These are phyloP conservation scores for Oreochromis niloticus DNA, from an alignment of 2,113 vertebrate genomes.

Conservation along the genomic window DNA sequence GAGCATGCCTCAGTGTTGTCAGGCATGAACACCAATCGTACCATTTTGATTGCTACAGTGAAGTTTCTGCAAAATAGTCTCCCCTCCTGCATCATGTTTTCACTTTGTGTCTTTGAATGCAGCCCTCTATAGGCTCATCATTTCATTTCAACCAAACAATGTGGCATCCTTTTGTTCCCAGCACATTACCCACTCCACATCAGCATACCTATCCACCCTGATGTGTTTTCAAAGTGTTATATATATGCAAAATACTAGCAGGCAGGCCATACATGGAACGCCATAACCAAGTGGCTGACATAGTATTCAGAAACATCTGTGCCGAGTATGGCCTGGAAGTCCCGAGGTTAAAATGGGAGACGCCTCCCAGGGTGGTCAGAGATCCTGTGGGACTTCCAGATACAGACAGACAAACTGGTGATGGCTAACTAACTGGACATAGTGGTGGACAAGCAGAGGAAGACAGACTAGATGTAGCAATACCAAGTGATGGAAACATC, in stretches of 20 bases:
- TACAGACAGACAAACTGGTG: neutral
- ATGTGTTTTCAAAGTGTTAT: neutral
- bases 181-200: neutral
- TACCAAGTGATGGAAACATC: neutral
- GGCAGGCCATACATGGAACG: neutral
- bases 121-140: neutral
- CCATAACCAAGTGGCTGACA: neutral
- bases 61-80: neutral
- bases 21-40: neutral
- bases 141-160: neutral
- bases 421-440: neutral
- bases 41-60: neutral
- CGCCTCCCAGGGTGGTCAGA: neutral
- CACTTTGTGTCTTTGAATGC: neutral
- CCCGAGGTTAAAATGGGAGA: neutral
- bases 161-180: neutral
- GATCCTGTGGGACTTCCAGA: neutral
- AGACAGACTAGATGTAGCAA: neutral
- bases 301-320: neutral
- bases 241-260: neutral
- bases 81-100: neutral
- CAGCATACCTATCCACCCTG: neutral
- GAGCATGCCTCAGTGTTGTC: neutral
- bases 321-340: neutral
- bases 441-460: neutral